Base-by-base conservation (phyloP, 2,797 vertebrate genomes). In the Microchirus variegatus region DNA sequence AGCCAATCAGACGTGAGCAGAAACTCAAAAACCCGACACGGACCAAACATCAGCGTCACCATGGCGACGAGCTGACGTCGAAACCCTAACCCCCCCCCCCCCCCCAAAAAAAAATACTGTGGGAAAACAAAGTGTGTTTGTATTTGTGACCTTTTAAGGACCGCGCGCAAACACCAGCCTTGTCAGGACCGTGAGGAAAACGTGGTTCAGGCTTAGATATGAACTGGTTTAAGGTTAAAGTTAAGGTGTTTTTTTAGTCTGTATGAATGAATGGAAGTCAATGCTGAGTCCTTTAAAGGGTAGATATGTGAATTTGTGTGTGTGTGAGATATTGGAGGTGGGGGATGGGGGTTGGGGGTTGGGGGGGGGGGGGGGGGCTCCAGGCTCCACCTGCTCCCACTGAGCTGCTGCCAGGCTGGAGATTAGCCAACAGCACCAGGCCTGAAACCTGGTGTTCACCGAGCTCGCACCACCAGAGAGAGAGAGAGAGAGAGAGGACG, bases 351-450 rank as follows among this genome's bases (percentile, higher is more conserved):
- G 72, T 63, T n/a, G n/a, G n/a, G n/a, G 55, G 44, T 66, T n/a
- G n/a, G 80, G 74, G 80, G 83, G 72, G 77, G 77, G 65, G 66
- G 55, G 48, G 75, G 75, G 79, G 70, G 68, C 54, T 49, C 67
- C 81, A 71, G 82, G 81, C 88, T 94, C 94, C 94, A 95, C 95
- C 95, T 95, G 95, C 92, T 93, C 86, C 91, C 89, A 92, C 88
- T 90, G 85, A 91, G 88, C 90, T 88, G 79, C 84, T 91, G 81
- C 85, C 83, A 92, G 83, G 66, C 91, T 96, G 95, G 95, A 95
- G 87, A 73, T 66, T 67, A 87, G 93, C 94, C 95, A 95, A 92
- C 86, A 86, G 78, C 78, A 82, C 80, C 69, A 54, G 75, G 81
- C 94, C 92, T 67, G 68, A 80, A 82, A 85, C 80, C 75, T 78